phyloP scores from a whole-genome alignment of 2,113 vertebrate species.

The Cynopterus brachyotis region DNA sequence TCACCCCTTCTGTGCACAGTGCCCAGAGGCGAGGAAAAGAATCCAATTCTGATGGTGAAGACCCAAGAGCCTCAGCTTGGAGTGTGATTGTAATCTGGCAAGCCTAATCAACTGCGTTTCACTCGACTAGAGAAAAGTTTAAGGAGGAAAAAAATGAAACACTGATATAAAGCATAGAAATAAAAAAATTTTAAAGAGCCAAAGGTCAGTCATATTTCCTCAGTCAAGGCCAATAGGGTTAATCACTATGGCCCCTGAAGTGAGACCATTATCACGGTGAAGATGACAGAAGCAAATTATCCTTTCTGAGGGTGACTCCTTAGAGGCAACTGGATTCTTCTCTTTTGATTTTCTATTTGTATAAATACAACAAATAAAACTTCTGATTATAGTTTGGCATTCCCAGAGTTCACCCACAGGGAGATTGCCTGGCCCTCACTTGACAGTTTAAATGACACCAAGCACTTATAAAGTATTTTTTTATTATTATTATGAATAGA shows the following conservation, averaged over 20 bases:
- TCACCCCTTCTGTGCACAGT: not conserved
- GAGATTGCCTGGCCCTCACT: not conserved
- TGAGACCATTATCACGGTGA: not conserved
- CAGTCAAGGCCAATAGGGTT: not conserved
- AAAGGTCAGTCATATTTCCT: not conserved
- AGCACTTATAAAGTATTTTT: not conserved
- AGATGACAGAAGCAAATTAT: accelerated
- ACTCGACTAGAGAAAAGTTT: not conserved
- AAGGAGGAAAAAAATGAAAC: not conserved
- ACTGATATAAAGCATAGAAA: not conserved
- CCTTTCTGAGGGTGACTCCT: not conserved
- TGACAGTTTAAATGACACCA: not conserved
- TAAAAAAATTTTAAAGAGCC: not conserved
- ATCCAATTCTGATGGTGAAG: not conserved
- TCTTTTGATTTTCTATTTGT: not conserved
- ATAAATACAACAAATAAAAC: not conserved
- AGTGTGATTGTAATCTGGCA: not conserved
- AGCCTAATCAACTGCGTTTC: not conserved
- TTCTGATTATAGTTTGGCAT: not conserved
- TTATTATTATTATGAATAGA: not conserved
- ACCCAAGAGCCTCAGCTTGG: not conserved
- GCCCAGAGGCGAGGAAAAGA: not conserved
- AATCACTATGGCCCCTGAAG: not conserved
- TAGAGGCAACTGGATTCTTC: not conserved
- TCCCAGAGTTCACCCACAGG: not conserved